Evolutionary conservation across 2,797 vertebrate species (phyloP).

Genomic region (Buphagus erythrorhynchus): DNA sequence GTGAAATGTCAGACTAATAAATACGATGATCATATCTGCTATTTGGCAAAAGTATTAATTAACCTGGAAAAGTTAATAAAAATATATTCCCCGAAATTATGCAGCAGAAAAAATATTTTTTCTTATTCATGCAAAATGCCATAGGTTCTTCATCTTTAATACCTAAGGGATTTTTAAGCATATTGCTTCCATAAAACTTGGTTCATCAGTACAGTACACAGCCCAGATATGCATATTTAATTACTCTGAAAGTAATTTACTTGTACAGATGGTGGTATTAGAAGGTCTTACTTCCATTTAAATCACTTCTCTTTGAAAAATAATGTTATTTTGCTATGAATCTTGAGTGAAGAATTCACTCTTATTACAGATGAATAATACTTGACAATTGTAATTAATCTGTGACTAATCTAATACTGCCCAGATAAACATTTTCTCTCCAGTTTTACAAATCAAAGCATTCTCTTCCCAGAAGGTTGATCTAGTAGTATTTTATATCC

Average conservation of each 20-base stretch:
- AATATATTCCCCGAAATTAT: constrained; percentile 53
- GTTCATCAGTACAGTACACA: constrained; percentile 80
- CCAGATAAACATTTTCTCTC: constrained; percentile 44
- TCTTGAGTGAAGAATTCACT: constrained; percentile 69
- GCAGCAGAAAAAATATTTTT: constrained; percentile 33
- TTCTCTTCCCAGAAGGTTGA: not conserved
- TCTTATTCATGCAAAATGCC: constrained; percentile 70
- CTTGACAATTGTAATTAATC: constrained; percentile 65
- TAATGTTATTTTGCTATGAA: constrained; percentile 63
- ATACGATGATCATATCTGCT: constrained; percentile 31
- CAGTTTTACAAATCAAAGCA: not conserved
- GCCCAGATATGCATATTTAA: constrained; percentile 85
- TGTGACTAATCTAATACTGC: constrained; percentile 50
- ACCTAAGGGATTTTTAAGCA: constrained; percentile 80
- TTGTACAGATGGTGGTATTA: constrained; percentile 81
- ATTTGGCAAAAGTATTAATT: constrained; percentile 68
- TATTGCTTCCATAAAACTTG: constrained; percentile 81
- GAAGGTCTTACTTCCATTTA: constrained; percentile 78
- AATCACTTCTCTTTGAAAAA: constrained; percentile 74
- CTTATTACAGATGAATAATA: constrained; percentile 66
- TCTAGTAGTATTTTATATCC: not conserved
- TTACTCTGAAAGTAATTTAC: constrained; percentile 80
- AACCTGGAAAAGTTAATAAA: constrained; percentile 64
- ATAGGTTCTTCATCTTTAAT: constrained; percentile 72
- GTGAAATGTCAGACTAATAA: constrained; percentile 47